Conservation (phyloP, 2,797 vertebrate species). For the Hydrolagus colliei region DNA sequence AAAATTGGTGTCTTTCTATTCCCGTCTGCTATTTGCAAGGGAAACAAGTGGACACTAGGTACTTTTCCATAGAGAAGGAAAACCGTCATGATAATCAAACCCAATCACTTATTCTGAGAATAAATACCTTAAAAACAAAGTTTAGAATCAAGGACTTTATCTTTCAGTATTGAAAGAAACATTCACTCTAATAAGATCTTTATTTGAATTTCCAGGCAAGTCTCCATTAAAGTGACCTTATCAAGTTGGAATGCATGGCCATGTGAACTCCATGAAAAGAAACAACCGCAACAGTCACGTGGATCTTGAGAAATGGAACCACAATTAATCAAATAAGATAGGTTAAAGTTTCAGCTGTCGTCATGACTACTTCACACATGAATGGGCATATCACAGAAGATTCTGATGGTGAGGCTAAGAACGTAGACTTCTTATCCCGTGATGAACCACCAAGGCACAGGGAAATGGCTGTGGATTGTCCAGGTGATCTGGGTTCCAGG, state of each 20-base stretch:
- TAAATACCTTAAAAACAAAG: too few species aligned
- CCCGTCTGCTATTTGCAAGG: too few species aligned
- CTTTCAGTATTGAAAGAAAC: neutral
- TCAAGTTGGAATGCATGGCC: neutral
- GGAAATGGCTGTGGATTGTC: constrained; percentile 96
- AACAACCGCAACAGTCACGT: constrained; percentile 47
- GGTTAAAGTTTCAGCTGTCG: constrained; percentile 41
- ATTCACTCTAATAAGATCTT: neutral
- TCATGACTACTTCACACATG: constrained; percentile 89
- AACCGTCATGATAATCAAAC: too few species aligned
- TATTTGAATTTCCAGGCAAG: neutral
- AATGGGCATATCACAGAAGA: constrained; percentile 85
- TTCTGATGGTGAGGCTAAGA: constrained; percentile 67
- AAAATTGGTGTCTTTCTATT: too few species aligned
- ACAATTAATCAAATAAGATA: constrained; percentile 46
- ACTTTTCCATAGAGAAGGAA: too few species aligned
- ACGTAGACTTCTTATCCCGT: constrained; percentile 54
- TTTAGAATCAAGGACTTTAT: neutral
- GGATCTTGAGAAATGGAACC: constrained; percentile 50
- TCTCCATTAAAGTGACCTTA: neutral
- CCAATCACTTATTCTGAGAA: too few species aligned
- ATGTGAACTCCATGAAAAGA: neutral
- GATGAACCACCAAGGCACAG: constrained; percentile 75
- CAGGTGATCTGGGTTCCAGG: constrained; percentile 81
- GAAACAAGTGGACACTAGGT: neutral